Conservation (phyloP, 2,797 vertebrate species). For the Danio jaintianensis region DNA sequence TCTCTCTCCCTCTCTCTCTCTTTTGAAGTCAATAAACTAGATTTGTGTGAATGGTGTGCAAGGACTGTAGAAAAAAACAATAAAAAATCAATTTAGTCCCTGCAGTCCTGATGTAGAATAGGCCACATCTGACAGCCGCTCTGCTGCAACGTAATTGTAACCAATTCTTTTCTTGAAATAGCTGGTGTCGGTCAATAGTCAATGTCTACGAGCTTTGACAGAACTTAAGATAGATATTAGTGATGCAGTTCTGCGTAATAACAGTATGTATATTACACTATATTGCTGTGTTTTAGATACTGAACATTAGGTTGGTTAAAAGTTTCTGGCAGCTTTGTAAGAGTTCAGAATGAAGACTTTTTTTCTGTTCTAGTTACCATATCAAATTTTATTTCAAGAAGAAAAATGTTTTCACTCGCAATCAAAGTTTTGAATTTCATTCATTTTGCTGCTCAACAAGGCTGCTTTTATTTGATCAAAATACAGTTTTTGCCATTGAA, state of each 20-base stretch:
- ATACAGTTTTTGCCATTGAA: no score
- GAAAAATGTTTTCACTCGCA: no score
- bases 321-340: background rate
- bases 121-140: conserved; percentile 35
- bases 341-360: background rate
- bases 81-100: conserved; percentile 50
- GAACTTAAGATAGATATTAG: conserved; percentile 19
- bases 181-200: conserved; percentile 41
- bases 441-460: no score
- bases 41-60: conserved; percentile 43
- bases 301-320: background rate
- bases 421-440: no score
- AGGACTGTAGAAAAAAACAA: conserved; percentile 33
- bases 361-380: background rate
- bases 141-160: conserved; percentile 23
- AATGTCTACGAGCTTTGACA: conserved; percentile 12
- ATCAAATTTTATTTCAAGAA: no score
- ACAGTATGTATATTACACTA: background rate
- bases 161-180: conserved; percentile 37
- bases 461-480: no score
- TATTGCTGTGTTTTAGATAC: background rate
- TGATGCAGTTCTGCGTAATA: background rate
- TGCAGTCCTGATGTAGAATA: conserved; percentile 42
- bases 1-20: conserved; percentile 28
- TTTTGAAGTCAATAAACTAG: conserved; percentile 40